Conservation (phyloP, 1,140 invertebrate species). For the Druon quercuslanigerum region DNA sequence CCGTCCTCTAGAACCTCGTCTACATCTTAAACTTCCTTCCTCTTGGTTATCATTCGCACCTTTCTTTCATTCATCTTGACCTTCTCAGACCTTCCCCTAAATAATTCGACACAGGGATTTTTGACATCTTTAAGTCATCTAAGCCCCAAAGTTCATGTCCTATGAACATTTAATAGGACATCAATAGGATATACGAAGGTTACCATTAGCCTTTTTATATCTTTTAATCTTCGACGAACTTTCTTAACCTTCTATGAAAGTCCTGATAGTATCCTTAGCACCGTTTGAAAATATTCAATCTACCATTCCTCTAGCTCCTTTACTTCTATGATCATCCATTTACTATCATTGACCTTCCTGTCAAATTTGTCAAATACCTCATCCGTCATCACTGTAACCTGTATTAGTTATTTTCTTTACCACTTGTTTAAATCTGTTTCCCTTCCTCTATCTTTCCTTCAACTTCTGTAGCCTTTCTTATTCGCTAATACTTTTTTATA, state of each 20-base stretch:
- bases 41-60: background rate
- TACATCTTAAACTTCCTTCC: background rate
- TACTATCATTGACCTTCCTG: background rate
- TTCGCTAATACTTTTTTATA: too few species aligned
- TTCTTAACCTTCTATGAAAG: conserved; percentile 32
- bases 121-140: conserved; percentile 33
- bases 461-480: too few species aligned
- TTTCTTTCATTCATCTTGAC: background rate
- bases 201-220: too few species aligned
- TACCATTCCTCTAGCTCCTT: background rate
- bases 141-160: conserved; percentile 20
- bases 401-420: conserved; percentile 35
- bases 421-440: background rate
- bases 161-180: background rate
- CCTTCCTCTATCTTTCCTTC: too few species aligned
- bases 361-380: background rate
- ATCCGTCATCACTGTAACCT: background rate
- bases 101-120: background rate
- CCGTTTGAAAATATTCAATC: background rate
- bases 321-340: background rate
- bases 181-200: background rate
- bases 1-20: background rate
- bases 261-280: conserved; percentile 25
- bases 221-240: too few species aligned
- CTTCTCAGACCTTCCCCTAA: background rate